Evolutionary conservation across 2,797 vertebrate genomes (phyloP).

Genomic region (Crenuchus spilurus): DNA sequence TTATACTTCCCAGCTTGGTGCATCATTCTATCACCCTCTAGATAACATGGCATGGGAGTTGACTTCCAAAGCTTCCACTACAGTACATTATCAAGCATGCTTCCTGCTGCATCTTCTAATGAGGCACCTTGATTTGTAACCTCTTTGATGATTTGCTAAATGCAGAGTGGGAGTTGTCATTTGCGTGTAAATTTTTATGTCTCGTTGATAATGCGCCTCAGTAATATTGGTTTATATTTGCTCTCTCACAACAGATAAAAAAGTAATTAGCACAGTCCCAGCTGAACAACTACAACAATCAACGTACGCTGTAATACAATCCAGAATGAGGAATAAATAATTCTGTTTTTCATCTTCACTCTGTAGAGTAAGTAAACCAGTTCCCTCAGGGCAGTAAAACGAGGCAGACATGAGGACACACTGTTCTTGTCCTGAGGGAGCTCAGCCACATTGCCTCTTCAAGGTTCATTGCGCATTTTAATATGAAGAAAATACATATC

Average conservation of each 20-base stretch:
- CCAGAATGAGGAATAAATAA: slow-evolving; percentile 6
- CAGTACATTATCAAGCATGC: background rate
- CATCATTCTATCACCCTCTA: slow-evolving; percentile 19
- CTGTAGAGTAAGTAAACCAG: slow-evolving; percentile 24
- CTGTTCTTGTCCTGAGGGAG: slow-evolving; percentile 51
- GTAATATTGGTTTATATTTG: background rate
- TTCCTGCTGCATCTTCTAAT: slow-evolving; percentile 7
- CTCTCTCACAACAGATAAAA: background rate
- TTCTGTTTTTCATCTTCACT: slow-evolving; percentile 4
- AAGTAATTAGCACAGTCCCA: background rate
- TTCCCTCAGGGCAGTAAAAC: slow-evolving; percentile 16
- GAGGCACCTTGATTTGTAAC: background rate
- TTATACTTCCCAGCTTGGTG: slow-evolving; percentile 28
- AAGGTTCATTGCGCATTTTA: slow-evolving; percentile 63
- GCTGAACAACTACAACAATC: background rate
- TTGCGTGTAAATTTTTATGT: background rate
- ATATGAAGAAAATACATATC: slow-evolving; percentile 54
- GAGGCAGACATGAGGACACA: slow-evolving; percentile 34
- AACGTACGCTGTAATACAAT: background rate
- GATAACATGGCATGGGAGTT: slow-evolving; percentile 23
- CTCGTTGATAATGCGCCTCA: background rate
- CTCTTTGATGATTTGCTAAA: slow-evolving; percentile 15
- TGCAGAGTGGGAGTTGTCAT: background rate
- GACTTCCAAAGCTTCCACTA: background rate
- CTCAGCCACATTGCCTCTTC: slow-evolving; percentile 55